phyloP scores from a whole-genome alignment of 2,888 invertebrate species.

The Mycalesis mineus region DNA sequence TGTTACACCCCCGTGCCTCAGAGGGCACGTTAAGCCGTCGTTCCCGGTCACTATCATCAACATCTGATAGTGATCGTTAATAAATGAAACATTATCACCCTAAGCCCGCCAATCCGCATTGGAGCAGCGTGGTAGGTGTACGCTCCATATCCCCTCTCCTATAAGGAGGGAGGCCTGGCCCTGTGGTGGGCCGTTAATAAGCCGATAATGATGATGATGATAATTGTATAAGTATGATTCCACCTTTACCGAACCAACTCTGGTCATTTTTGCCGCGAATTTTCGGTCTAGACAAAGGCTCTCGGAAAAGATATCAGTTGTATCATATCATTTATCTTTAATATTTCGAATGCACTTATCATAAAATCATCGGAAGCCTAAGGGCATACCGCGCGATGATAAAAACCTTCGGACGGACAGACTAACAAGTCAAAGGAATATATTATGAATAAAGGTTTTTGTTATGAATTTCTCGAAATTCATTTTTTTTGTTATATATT shows the following conservation, averaged over 20 bases:
- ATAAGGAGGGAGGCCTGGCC: too few relatives aligned
- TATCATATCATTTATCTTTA: conserved; percentile 24
- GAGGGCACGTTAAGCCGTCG: too few relatives aligned
- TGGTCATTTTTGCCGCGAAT: conserved; percentile 11
- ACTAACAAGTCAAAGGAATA: neutral
- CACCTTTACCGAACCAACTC: neutral
- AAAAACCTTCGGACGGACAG: neutral
- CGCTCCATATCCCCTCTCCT: too few relatives aligned
- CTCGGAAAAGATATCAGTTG: conserved; percentile 18
- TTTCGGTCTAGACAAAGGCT: conserved; percentile 35
- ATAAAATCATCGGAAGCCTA: conserved; percentile 22
- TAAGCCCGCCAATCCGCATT: too few relatives aligned
- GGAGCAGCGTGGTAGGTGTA: too few relatives aligned
- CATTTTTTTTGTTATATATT: neutral
- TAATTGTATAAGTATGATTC: neutral
- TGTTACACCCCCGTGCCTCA: too few relatives aligned
- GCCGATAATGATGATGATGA: too few relatives aligned
- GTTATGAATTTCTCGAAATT: neutral
- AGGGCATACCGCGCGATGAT: conserved; percentile 1
- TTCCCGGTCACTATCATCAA: too few relatives aligned
- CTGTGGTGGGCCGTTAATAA: too few relatives aligned
- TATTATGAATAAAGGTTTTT: neutral
- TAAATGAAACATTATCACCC: too few relatives aligned
- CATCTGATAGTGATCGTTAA: too few relatives aligned
- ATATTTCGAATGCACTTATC: conserved; percentile 29